Percentiles rank a stretch among this genome's conserved stretches.
These are phyloP conservation scores for Hypomecis atomaria DNA, from an alignment of 2,888 invertebrate genomes.

Conservation along the genomic window DNA sequence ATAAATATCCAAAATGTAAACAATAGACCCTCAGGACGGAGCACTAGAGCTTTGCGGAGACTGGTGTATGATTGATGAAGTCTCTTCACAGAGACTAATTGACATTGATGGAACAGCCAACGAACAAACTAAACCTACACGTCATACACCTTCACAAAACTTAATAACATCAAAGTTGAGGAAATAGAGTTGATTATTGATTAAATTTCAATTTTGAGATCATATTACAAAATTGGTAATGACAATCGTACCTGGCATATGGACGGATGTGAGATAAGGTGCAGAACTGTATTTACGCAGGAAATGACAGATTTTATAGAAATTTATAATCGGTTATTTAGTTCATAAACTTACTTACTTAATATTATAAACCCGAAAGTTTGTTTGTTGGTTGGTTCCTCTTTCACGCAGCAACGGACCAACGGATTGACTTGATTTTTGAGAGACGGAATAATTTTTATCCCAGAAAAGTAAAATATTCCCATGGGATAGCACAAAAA, in stretches of 20 bases:
- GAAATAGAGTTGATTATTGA: conserved; percentile 50
- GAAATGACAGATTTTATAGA: conserved; percentile 57
- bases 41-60: conserved; percentile 54
- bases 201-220: conserved; percentile 21
- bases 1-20: conserved; percentile 62
- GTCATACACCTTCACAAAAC: conserved; percentile 46
- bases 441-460: no score
- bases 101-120: conserved; percentile 82
- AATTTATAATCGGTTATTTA: conserved; percentile 49
- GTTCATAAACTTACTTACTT: no score
- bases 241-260: conserved; percentile 56
- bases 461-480: neutral
- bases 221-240: conserved; percentile 36
- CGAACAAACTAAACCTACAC: conserved; percentile 54
- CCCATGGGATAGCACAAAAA: neutral
- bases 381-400: no score
- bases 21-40: conserved; percentile 70
- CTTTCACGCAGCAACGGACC: no score
- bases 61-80: conserved; percentile 78
- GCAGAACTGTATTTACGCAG: conserved; percentile 51
- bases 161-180: conserved; percentile 39
- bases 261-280: conserved; percentile 61
- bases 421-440: no score
- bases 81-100: conserved; percentile 80
- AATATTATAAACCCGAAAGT: no score